Percentiles rank a stretch among this genome's conserved stretches.
These are phyloP conservation scores for Scaptomyza hsui DNA, from an alignment of 1,140 invertebrate species.

Conservation along the genomic window DNA sequence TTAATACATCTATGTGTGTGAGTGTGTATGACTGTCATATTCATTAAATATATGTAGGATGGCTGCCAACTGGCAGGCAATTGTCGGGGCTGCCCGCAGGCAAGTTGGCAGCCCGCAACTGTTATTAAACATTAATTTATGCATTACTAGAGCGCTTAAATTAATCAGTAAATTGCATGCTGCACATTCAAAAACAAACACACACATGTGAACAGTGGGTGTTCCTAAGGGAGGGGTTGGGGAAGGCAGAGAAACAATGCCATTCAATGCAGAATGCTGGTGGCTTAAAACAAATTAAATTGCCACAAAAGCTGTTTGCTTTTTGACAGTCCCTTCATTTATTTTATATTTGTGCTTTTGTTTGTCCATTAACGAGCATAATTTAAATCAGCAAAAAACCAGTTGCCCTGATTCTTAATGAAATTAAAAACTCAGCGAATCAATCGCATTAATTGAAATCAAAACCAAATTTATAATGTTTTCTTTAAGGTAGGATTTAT, in stretches of 20 bases:
- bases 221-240: background rate
- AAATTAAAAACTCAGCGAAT: constrained; percentile 4
- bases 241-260: background rate
- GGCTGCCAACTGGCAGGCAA: constrained; percentile 20
- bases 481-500: no score
- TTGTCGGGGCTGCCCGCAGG: constrained; percentile 27
- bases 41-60: constrained; percentile 32
- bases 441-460: background rate
- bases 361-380: constrained; percentile 19
- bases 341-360: constrained; percentile 32
- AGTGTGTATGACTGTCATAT: constrained; percentile 19
- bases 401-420: background rate
- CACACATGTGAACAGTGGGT: background rate
- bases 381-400: constrained; percentile 17
- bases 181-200: constrained; percentile 8
- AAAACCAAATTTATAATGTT: background rate
- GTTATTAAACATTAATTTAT: constrained; percentile 78
- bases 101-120: constrained; percentile 41
- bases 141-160: constrained; percentile 72
- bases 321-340: constrained; percentile 41
- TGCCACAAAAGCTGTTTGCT: constrained; percentile 47
- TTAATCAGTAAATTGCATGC: constrained; percentile 70
- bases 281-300: constrained; percentile 50
- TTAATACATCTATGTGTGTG: constrained; percentile 3
- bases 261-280: constrained; percentile 24